Evolutionary conservation across 2,888 invertebrate species (phyloP).

Genomic region (Phragmatobia fuliginosa): DNA sequence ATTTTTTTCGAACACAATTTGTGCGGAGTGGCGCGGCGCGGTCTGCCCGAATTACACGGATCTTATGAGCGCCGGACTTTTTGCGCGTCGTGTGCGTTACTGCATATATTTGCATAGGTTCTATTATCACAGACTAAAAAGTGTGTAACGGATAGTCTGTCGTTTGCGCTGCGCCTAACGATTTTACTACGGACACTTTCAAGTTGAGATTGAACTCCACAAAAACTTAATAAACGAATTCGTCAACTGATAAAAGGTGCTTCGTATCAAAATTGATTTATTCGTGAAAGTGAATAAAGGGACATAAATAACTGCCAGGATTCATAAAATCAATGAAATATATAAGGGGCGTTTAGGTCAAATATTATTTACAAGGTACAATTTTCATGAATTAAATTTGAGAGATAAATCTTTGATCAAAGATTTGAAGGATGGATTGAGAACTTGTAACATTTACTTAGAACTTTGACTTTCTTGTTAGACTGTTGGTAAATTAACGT

Average conservation of each 20-base stretch:
- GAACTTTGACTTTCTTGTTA: background rate
- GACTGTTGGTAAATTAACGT: background rate
- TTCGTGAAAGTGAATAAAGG: slow-evolving; percentile 8
- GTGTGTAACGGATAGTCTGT: no score
- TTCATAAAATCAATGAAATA: slow-evolving; percentile 1
- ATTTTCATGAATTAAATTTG: background rate
- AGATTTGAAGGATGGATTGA: background rate
- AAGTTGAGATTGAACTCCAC: no score
- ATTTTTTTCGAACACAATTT: no score
- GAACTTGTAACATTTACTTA: background rate
- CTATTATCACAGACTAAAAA: no score
- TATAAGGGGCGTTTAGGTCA: background rate
- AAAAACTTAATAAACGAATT: slow-evolving; percentile 21
- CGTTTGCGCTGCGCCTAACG: no score
- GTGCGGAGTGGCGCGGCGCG: no score
- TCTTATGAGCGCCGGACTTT: no score
- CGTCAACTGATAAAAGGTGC: slow-evolving; percentile 1
- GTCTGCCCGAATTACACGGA: no score
- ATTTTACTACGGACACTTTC: no score
- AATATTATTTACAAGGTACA: background rate
- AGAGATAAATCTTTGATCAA: background rate
- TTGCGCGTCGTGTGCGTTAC: no score
- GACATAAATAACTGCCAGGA: background rate
- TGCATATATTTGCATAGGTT: no score
- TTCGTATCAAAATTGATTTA: slow-evolving; percentile 22